Base-by-base conservation (phyloP, 2,888 invertebrate species). In the Aplocera efformata region DNA sequence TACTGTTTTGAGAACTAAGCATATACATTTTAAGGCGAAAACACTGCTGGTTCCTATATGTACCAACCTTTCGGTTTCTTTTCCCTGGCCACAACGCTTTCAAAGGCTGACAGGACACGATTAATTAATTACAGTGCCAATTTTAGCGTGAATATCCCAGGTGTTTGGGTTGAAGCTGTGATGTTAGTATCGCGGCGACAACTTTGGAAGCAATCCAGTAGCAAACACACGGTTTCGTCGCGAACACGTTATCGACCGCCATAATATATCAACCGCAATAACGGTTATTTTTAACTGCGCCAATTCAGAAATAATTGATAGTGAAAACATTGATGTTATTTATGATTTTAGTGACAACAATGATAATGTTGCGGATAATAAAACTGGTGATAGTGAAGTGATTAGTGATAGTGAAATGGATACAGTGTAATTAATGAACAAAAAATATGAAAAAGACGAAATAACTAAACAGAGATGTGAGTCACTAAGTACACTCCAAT, bases 141-240 rank as follows among this genome's bases (percentile, higher is more conserved):
- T 22, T 22, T 22, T 1, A 76, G 65, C 65, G 62, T 67, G 17
- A n/a, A 13, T 7, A 5, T 5, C n/a, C 22, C 22, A 22, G 22
- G 1, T 22, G 4, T 22, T 22, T n/a, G 4, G 7, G 1, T 20
- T 9, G 23, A 20, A 30, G 17, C 45, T 41, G 33, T 41, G 36
- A 28, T 32, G 17, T 45, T 42, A 32, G 38, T 35, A 45, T 33
- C 72, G 79, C 78, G 69, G 81, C 77, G 85, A 88, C 83, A 84
- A 68, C 79, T 80, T 86, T 85, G 85, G 84, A 84, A 58, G 63
- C 63, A 70, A 72, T 83, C 86, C 86, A 88, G 86, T 85, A 67
- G 67, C 61, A 62, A 61, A 63, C 69, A 63, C 60, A 70, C 66
- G 67, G 53, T 59, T 60, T 53, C 55, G 58, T 63, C 59, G 71